phyloP scores from a whole-genome alignment of 1,140 invertebrate species.

The Sesamia nonagrioides region DNA sequence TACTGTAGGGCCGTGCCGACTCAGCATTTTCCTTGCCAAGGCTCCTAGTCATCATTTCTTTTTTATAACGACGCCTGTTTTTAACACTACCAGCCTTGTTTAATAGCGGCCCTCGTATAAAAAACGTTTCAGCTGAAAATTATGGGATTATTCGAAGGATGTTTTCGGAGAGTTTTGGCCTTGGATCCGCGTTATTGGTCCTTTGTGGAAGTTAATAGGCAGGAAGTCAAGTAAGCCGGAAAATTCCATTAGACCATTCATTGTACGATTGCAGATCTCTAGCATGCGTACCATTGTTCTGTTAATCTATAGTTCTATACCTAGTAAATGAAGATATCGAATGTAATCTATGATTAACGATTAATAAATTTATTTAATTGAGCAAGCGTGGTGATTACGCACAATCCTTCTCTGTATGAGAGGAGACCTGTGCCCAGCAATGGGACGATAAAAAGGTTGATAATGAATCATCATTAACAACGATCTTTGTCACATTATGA shows the following conservation, averaged over 20 bases:
- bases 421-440: too few species aligned
- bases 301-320: background rate
- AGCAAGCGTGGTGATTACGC: too few species aligned
- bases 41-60: conserved; percentile 37
- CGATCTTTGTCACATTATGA: too few species aligned
- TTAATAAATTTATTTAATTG: too few species aligned
- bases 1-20: conserved; percentile 55
- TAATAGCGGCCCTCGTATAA: conserved; percentile 33
- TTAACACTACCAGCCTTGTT: conserved; percentile 34
- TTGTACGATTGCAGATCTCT: conserved; percentile 19
- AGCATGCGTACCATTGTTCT: conserved; percentile 17
- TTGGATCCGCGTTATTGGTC: conserved; percentile 17
- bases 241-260: conserved; percentile 29
- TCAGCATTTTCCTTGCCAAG: conserved; percentile 31
- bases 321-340: background rate
- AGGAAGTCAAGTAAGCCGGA: background rate
- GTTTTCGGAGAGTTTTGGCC: conserved; percentile 18
- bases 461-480: too few species aligned
- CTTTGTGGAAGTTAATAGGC: conserved; percentile 20
- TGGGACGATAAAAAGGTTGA: too few species aligned
- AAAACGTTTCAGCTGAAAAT: conserved; percentile 50
- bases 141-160: conserved; percentile 54
- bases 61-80: conserved; percentile 34
- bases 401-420: too few species aligned
- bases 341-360: too few species aligned